phyloP scores from a whole-genome alignment of 1,140 invertebrate species.

The Archivesica marissinica region DNA sequence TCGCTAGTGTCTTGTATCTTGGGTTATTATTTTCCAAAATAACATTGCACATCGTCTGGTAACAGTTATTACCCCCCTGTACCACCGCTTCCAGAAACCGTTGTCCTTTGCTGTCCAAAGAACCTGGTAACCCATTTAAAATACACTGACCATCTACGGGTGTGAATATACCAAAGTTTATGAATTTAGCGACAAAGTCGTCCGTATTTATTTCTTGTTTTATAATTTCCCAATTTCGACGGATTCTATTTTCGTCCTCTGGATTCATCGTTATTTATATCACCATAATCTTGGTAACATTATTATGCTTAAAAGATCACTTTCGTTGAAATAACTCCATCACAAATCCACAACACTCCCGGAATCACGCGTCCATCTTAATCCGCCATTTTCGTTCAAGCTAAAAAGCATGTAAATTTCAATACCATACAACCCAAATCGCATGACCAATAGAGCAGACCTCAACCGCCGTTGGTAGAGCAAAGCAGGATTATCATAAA shows the following conservation, averaged over 20 bases:
- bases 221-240: conserved; percentile 42
- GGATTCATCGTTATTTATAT: conserved; percentile 35
- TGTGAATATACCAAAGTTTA: conserved; percentile 44
- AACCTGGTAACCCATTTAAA: not conserved
- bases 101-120: conserved; percentile 25
- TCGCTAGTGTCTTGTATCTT: conserved; percentile 39
- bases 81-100: conserved; percentile 46
- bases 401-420: not conserved
- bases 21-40: conserved; percentile 47
- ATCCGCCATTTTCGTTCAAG: not conserved
- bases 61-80: conserved; percentile 40
- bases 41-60: conserved; percentile 59
- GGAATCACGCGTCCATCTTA: not conserved
- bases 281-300: not conserved
- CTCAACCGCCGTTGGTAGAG: not conserved
- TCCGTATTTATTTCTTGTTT: conserved; percentile 60
- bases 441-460: conserved; percentile 21
- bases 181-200: conserved; percentile 51
- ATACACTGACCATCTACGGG: conserved; percentile 12
- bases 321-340: not conserved
- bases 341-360: not conserved
- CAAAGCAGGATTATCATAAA: not conserved
- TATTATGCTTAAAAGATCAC: not conserved
- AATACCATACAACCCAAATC: not conserved
- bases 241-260: conserved; percentile 44